A percentile compares a stretch with the other conserved stretches of the same genome.
Evolutionary conservation across 2,888 invertebrate species (phyloP).

Genomic region (Ormyrus labotus): DNA sequence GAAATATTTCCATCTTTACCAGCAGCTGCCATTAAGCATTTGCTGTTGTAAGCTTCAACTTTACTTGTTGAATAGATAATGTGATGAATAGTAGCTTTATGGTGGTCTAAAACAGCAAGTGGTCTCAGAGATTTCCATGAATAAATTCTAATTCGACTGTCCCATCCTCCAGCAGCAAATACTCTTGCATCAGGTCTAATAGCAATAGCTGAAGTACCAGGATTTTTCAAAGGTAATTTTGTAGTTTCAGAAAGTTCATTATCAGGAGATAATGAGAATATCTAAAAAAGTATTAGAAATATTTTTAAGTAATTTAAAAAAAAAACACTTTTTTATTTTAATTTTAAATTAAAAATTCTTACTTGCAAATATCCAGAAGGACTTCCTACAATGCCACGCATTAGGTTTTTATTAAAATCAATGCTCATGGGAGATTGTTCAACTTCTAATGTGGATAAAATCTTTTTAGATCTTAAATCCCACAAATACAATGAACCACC

Average conservation of each 20-base stretch:
- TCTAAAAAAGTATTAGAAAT: constrained; percentile 59
- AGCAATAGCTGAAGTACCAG: constrained; percentile 83
- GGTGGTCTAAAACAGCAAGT: constrained; percentile 85
- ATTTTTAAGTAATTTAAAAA: constrained; percentile 3
- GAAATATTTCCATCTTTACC: constrained; percentile 87
- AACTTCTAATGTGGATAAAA: constrained; percentile 78
- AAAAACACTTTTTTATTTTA: constrained; percentile 15
- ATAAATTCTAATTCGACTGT: constrained; percentile 85
- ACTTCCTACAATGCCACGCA: constrained; percentile 83
- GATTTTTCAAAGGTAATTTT: constrained; percentile 82
- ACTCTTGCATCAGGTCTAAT: constrained; percentile 84
- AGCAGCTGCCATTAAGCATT: constrained; percentile 85
- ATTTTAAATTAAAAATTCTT: constrained; percentile 59
- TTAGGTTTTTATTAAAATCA: constrained; percentile 82
- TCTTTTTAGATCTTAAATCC: constrained; percentile 81
- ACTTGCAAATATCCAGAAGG: constrained; percentile 81
- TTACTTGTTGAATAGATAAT: constrained; percentile 82
- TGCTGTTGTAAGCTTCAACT: constrained; percentile 83
- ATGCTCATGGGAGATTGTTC: constrained; percentile 84
- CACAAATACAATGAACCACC: constrained; percentile 84
- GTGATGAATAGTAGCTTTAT: constrained; percentile 84
- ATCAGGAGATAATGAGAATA: constrained; percentile 67
- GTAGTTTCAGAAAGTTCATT: constrained; percentile 74
- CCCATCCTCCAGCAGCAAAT: constrained; percentile 86
- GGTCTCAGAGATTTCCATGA: constrained; percentile 87